phyloP scores from a whole-genome alignment of 2,113 vertebrate genomes.

The Excalfactoria chinensis region DNA sequence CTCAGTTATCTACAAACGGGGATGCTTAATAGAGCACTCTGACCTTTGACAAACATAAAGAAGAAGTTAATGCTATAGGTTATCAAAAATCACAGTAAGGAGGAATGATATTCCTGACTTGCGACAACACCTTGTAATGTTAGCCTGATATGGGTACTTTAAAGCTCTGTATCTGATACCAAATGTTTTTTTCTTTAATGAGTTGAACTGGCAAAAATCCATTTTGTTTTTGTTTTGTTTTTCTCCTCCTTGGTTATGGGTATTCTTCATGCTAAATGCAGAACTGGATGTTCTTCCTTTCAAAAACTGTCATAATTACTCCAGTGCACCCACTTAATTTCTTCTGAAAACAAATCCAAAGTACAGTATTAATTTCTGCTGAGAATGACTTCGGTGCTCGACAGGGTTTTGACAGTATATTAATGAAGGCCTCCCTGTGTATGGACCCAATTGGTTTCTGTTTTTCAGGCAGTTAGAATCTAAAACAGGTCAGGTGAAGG shows the following conservation, averaged over 20 bases:
- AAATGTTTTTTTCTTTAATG: background rate
- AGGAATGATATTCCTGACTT: background rate
- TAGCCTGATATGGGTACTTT: background rate
- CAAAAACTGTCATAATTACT: slow-evolving; percentile 9
- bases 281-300: background rate
- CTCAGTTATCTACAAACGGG: background rate
- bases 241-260: background rate
- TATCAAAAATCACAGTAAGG: background rate
- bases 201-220: background rate
- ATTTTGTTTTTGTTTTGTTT: background rate
- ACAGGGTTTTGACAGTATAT: slow-evolving; percentile 35
- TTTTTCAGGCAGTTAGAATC: slow-evolving; percentile 19
- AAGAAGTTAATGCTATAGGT: fast-evolving
- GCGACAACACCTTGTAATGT: background rate
- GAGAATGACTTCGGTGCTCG: slow-evolving; percentile 6
- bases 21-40: background rate
- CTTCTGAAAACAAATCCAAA: background rate
- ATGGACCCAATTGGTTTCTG: slow-evolving; percentile 27
- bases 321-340: background rate
- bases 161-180: background rate
- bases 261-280: background rate
- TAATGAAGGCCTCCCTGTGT: background rate
- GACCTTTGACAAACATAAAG: background rate
- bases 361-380: slow-evolving; percentile 6
- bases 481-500: slow-evolving; percentile 29